Evolutionary conservation across 2,797 vertebrate genomes (phyloP).

Genomic region (Neostethus bicornis): DNA sequence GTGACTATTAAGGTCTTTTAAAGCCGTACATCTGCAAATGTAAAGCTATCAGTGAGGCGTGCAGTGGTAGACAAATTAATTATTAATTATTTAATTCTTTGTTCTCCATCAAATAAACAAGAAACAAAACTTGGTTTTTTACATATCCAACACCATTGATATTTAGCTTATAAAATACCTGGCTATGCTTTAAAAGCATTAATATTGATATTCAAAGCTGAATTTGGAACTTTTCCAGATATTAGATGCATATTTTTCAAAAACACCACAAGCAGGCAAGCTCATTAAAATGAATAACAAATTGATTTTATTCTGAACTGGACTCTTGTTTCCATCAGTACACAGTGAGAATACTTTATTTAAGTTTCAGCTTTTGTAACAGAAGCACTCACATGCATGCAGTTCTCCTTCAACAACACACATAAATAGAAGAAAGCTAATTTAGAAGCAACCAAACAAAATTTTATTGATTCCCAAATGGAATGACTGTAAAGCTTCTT

Average conservation of each 20-base stretch:
- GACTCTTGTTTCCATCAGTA: too few species aligned
- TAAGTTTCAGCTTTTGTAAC: too few species aligned
- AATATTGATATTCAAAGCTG: slow-evolving; percentile 1
- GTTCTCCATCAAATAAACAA: not conserved
- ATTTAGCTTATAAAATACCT: not conserved
- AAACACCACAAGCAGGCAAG: too few species aligned
- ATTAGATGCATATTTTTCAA: too few species aligned
- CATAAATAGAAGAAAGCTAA: too few species aligned
- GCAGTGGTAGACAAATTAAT: too few species aligned
- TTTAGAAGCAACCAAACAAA: too few species aligned
- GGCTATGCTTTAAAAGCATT: not conserved
- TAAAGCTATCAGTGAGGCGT: slow-evolving; percentile 27
- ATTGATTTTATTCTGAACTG: too few species aligned
- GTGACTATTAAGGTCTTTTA: slow-evolving; percentile 61
- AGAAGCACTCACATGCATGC: too few species aligned
- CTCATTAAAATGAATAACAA: too few species aligned
- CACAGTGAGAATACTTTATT: too few species aligned
- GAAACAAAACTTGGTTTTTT: not conserved
- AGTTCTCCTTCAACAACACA: too few species aligned
- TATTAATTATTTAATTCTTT: not conserved
- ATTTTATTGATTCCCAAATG: not conserved
- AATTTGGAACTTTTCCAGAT: slow-evolving; percentile 1
- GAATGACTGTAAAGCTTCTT: not conserved
- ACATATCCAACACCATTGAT: not conserved
- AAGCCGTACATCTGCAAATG: slow-evolving; percentile 41